Base-by-base conservation (phyloP, 2,797 vertebrate species). In the Neosilurus hyrtlii region DNA sequence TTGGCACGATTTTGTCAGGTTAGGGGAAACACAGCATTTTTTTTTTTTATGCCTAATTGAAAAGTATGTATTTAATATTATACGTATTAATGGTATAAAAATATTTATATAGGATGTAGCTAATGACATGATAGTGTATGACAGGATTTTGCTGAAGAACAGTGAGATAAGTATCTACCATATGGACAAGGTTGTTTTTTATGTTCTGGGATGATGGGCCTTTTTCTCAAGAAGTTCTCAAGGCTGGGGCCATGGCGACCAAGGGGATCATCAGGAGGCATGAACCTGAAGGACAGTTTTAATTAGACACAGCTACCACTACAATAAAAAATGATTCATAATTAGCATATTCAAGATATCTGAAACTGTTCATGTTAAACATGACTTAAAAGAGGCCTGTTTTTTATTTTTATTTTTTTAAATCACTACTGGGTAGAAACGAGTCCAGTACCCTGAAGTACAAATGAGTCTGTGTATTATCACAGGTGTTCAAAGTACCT, bases 111-210 rank as follows among this genome's bases (percentile, higher is more conserved):
- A 15, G 9, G n/a, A 30, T 37, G 10, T n/a, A 76, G 4, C n/a
- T 1, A n/a, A 72, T 9, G 30, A 12, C 11, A 51, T 24, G 57
- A 9, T 20, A 65, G 9, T 51, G 49, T n/a, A 52, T 30, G 24
- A 15, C 61, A 56, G 22, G 14, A 2, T 59, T 67, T 51, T 49
- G 51, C 4, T 57, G 9, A 76, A 6, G 6, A 56, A 77, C 37
- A 59, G 37, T 1, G 14, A 4, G 8, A 43, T 9, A 49, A 3
- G 66, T 8, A 71, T 83, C 88, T 95, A 99, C 98, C 98, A n/a
- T 99, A 99, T 87, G 98, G 98, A 94, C 98, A 99, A 0, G 97
- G 97, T 88, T 98, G 97, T 87, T 98, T 99, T 91, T 95, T 97
- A 90, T 97, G 95, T 87, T 99, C 98, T 59, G 97, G 96, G 82